phyloP scores from a whole-genome alignment of 1,140 invertebrate species.

The Vanessa tameamea region DNA sequence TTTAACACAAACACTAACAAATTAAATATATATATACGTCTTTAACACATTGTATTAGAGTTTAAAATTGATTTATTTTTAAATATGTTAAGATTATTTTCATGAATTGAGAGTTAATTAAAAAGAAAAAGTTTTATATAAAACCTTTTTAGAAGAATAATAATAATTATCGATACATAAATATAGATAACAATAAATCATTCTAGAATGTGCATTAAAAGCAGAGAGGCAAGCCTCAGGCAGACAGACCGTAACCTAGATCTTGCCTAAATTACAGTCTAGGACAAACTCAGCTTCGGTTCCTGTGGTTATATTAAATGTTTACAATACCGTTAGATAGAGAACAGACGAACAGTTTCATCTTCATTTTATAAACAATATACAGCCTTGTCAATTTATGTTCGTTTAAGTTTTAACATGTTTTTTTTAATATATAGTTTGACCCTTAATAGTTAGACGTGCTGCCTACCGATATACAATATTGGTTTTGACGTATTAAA shows the following conservation, averaged over 20 bases:
- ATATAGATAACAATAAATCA: conserved; percentile 1
- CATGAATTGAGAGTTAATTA: too few species aligned
- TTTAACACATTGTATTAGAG: neutral
- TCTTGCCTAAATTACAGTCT: conserved; percentile 33
- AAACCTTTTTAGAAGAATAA: neutral
- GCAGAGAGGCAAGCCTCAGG: conserved; percentile 10
- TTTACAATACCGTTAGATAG: neutral
- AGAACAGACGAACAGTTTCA: neutral
- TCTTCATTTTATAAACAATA: conserved; percentile 3
- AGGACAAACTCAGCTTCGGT: conserved; percentile 8
- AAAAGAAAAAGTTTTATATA: neutral
- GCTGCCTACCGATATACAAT: too few species aligned
- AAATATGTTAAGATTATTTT: neutral
- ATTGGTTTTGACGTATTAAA: too few species aligned
- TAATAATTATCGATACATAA: neutral
- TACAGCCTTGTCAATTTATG: neutral
- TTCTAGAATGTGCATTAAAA: neutral
- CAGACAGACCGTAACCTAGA: conserved; percentile 24
- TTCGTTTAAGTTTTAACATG: too few species aligned
- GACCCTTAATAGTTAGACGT: too few species aligned
- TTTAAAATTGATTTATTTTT: neutral
- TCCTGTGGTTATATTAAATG: conserved; percentile 1
- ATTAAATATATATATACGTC: neutral
- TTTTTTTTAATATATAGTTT: too few species aligned
- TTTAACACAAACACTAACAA: neutral